These are phyloP conservation scores for Adelges cooleyi DNA, from an alignment of 1,140 invertebrate species.

Conservation along the genomic window DNA sequence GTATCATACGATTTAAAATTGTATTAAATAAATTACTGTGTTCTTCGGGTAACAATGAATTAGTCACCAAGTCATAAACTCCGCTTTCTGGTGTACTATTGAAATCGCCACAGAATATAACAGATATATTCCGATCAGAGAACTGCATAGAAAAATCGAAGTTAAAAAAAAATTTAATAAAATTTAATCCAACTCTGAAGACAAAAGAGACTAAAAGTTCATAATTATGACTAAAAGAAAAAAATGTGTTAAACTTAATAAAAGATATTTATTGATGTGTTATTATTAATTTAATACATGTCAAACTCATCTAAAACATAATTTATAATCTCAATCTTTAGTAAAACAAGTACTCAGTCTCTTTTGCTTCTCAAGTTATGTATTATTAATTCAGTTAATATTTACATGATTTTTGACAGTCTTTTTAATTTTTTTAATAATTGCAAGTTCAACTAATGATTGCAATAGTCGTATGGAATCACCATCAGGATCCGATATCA, in stretches of 20 bases:
- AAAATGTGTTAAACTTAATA: no score
- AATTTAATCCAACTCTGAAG: neutral
- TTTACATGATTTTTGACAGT: constrained; percentile 41
- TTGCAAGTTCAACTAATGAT: constrained; percentile 49
- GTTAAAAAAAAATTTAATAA: no score
- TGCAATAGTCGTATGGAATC: constrained; percentile 76
- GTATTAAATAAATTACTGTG: constrained; percentile 34
- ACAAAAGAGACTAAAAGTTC: neutral
- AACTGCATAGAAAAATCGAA: no score
- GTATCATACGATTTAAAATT: neutral
- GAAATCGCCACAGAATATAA: constrained; percentile 74
- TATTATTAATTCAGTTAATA: neutral
- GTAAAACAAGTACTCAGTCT: no score
- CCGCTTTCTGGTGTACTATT: constrained; percentile 73
- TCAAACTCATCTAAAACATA: neutral
- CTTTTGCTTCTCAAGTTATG: neutral
- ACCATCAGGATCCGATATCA: constrained; percentile 82
- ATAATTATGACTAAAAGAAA: no score
- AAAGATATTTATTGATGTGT: no score
- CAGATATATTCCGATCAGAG: constrained; percentile 43
- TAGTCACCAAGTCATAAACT: constrained; percentile 60
- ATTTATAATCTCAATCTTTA: no score
- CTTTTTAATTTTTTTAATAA: constrained; percentile 44
- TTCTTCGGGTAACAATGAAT: constrained; percentile 47
- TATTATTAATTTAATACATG: no score